Conservation (phyloP, 2,113 vertebrate species). For the Enhydra lutris region DNA sequence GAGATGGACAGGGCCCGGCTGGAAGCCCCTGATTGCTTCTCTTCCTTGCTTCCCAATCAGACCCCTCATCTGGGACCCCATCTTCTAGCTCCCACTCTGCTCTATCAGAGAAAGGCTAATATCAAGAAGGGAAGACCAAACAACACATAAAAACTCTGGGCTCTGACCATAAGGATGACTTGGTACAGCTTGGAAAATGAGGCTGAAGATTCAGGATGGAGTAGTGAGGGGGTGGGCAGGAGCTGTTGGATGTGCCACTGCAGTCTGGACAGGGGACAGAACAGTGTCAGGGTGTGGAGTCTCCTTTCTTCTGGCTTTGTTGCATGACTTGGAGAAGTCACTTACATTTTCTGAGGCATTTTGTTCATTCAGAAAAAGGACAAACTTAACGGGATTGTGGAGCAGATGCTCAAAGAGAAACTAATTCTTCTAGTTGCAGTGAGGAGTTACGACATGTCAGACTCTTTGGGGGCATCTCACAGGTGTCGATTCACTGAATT, state of each 20-base stretch:
- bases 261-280: not conserved
- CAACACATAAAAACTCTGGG: no score
- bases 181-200: not conserved
- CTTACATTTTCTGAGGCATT: not conserved
- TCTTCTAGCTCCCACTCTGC: not conserved
- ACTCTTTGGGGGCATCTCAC: not conserved
- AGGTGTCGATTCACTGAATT: not conserved
- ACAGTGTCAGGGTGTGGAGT: rapidly evolving
- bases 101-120: not conserved
- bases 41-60: not conserved
- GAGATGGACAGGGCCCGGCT: not conserved
- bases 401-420: not conserved
- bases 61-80: not conserved
- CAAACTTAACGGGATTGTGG: not conserved
- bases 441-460: not conserved
- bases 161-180: not conserved
- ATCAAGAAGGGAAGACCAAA: not conserved
- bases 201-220: not conserved
- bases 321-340: not conserved
- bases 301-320: not conserved
- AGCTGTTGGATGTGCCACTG: no score
- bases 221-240: rapidly evolving
- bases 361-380: not conserved
- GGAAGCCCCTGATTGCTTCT: conserved; percentile 36
- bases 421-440: not conserved